Evolutionary conservation across 64 coral and sea anemone genomes (phyloP), one percentile per base, ranked within the genome.

Genomic region (Anthopleura sola): DNA sequence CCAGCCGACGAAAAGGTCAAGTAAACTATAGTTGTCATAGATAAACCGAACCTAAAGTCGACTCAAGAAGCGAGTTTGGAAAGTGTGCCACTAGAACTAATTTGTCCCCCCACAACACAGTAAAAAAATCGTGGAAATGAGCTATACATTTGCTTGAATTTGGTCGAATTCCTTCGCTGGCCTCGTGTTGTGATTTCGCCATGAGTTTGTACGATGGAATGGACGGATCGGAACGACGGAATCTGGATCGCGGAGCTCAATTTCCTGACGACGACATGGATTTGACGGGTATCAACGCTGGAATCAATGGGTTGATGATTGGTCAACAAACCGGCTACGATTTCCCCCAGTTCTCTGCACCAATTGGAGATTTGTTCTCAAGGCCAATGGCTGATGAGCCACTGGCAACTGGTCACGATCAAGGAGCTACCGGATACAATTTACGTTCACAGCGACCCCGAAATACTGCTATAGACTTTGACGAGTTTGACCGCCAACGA

Each of bases 341-440:
- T 78, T 44, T 78, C 76, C 36, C 76, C 18, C 15, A 78, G 40
- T 48, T 44, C 6, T 17, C 36, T 46, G 37, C 40, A 78, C 76
- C 38, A 9, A 44, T 48, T 78, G 76, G 14, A 21, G 76, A 78
- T 78, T 78, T 47, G 76, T 78, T 78, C 21, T 69, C 10, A 69
- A 29, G n/a, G 66, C 66, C 33, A 16, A 69, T 69, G n/a, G 66
- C 66, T 69, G 10, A 69, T 69, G 66, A 69, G 66, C 66, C 29
- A 33, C 66, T 28, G 29, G 3, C 66, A 69, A 69, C n/a, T 34
- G 29, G 66, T 69, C 66, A 69, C 28, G 66, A 69, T 69, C 66
- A 69, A 33, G 66, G 66, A 69, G 28, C 66, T 14, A 69, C 66
- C 66, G 37, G 76, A 38, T 78, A 78, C 76, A 47, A 78, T 26